Evolutionary conservation across 2,888 invertebrate species (phyloP).

Genomic region (Megaustenia siamemsis): DNA sequence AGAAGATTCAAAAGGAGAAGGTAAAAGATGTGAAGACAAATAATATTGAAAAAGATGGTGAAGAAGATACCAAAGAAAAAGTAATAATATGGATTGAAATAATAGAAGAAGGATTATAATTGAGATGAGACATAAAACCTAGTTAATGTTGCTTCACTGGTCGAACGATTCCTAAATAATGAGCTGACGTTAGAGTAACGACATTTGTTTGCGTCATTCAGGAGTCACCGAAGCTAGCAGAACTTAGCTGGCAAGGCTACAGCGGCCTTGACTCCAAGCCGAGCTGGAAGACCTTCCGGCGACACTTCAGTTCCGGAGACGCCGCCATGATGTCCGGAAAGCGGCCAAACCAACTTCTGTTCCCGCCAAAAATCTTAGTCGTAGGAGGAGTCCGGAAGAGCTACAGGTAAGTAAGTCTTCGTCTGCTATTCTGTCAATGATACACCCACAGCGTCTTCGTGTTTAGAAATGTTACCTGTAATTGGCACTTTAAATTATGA

Average conservation of each 20-base stretch:
- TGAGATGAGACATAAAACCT: no score
- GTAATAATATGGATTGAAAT: no score
- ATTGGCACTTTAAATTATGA: no score
- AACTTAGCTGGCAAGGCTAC: slow-evolving; percentile 15
- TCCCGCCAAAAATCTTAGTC: slow-evolving; percentile 32
- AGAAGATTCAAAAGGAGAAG: neutral
- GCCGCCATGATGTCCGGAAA: slow-evolving; percentile 30
- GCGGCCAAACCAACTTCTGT: slow-evolving; percentile 41
- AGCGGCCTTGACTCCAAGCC: neutral
- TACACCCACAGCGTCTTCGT: no score
- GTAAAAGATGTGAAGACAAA: neutral
- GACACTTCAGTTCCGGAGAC: slow-evolving; percentile 47
- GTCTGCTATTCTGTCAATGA: no score
- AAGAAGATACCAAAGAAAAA: no score
- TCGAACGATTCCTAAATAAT: no score
- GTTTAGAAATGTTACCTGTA: no score
- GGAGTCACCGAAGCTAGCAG: slow-evolving; percentile 27
- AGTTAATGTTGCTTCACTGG: no score
- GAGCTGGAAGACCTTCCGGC: slow-evolving; percentile 3
- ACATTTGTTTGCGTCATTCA: neutral
- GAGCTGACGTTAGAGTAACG: no score
- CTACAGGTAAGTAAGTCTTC: slow-evolving; percentile 49
- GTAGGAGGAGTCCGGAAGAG: slow-evolving; percentile 40
- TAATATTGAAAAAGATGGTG: neutral
- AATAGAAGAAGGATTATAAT: no score